Evolutionary conservation across 2,888 invertebrate genomes (phyloP).

Genomic region (Scrobipalpa atriplicella): DNA sequence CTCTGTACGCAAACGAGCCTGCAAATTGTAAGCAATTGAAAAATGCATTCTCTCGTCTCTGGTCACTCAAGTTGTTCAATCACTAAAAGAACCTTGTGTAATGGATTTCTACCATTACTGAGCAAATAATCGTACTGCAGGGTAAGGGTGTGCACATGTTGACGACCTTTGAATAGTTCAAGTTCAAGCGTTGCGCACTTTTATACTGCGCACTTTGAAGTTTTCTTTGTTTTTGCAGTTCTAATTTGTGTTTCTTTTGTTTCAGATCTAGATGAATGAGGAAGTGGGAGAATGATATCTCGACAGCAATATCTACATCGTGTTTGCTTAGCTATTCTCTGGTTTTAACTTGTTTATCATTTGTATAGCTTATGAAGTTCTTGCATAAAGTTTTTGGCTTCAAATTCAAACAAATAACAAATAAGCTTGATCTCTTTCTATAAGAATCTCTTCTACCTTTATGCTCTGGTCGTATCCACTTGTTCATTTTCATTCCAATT

Average conservation of each 20-base stretch:
- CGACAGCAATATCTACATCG: too few species aligned
- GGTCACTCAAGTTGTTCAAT: constrained; percentile 77
- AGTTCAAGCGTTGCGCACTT: too few species aligned
- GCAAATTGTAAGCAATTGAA: constrained; percentile 77
- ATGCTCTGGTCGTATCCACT: background rate
- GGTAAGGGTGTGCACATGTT: constrained; percentile 58
- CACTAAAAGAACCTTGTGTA: constrained; percentile 81
- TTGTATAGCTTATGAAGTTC: too few species aligned
- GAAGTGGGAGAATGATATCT: too few species aligned
- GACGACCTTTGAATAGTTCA: background rate
- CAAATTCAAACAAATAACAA: too few species aligned
- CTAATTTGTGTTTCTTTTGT: background rate
- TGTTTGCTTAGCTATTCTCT: too few species aligned
- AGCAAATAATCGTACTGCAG: constrained; percentile 79
- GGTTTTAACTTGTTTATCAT: too few species aligned
- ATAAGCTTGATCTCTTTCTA: too few species aligned
- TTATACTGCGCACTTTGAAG: background rate
- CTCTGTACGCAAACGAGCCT: constrained; percentile 62
- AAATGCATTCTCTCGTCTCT: constrained; percentile 71
- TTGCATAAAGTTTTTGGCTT: too few species aligned
- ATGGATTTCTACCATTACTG: constrained; percentile 82
- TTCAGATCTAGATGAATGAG: background rate
- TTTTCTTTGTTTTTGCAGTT: too few species aligned
- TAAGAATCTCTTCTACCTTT: too few species aligned
- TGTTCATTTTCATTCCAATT: constrained; percentile 15